Conservation (phyloP, 2,113 vertebrate species). For the Lepisosteus osseus region DNA sequence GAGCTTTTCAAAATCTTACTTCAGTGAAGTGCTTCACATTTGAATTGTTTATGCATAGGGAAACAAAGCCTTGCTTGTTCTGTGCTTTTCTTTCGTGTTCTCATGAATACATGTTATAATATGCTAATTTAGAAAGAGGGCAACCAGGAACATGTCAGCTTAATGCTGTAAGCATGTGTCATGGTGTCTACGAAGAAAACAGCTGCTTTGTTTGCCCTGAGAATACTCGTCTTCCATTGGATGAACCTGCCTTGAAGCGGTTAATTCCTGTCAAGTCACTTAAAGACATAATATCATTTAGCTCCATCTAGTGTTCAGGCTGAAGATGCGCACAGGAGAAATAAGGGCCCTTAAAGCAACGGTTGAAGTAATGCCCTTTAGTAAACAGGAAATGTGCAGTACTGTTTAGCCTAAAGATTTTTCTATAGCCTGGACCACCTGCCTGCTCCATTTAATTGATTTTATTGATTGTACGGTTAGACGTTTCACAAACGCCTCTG, state of each 20-base stretch:
- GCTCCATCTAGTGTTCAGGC: too few relatives aligned
- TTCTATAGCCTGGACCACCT: background rate
- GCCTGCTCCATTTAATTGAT: background rate
- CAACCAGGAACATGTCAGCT: constrained; percentile 1
- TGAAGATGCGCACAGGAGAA: too few relatives aligned
- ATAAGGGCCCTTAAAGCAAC: too few relatives aligned
- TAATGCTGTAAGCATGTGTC: background rate
- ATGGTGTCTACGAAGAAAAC: constrained; percentile 2
- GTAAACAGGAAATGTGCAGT: too few relatives aligned
- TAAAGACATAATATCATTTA: too few relatives aligned
- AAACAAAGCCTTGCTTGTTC: constrained; percentile 16
- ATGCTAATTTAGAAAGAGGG: too few relatives aligned
- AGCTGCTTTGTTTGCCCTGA: constrained; percentile 1
- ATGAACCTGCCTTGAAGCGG: background rate
- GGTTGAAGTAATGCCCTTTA: too few relatives aligned
- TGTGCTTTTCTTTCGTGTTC: background rate
- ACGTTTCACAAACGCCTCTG: background rate
- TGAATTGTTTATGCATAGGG: background rate
- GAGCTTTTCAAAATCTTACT: too few relatives aligned
- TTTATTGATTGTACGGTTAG: background rate
- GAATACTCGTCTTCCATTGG: background rate
- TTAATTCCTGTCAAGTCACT: background rate
- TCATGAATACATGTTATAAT: background rate
- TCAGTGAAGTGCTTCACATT: background rate
- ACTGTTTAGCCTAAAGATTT: too few relatives aligned